A percentile compares a stretch with the other conserved stretches of the same genome.
Evolutionary conservation across 2,888 invertebrate genomes (phyloP).

Genomic region (Lacanobia wlatinum): DNA sequence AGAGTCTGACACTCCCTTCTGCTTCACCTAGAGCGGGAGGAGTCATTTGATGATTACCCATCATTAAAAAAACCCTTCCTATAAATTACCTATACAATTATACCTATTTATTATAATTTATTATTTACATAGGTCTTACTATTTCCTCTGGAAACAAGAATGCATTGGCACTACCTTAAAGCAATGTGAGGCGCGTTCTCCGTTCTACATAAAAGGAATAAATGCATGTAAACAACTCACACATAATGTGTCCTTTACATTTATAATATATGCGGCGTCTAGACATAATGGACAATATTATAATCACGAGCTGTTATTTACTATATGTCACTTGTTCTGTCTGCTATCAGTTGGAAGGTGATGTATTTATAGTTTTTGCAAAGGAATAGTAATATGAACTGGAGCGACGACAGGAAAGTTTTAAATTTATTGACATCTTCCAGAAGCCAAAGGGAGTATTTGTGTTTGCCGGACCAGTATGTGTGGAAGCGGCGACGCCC

Average conservation of each 20-base stretch:
- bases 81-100: too few relatives aligned
- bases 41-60: too few relatives aligned
- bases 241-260: constrained; percentile 16
- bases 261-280: constrained; percentile 45
- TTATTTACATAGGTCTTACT: background rate
- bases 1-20: too few relatives aligned
- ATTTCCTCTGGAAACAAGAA: background rate
- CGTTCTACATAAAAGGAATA: constrained; percentile 21
- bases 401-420: background rate
- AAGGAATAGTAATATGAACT: background rate
- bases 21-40: too few relatives aligned
- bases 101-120: too few relatives aligned
- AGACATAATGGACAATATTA: constrained; percentile 42
- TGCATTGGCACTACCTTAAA: background rate
- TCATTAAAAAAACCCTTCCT: too few relatives aligned
- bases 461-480: too few relatives aligned
- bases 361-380: constrained; percentile 27
- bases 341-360: constrained; percentile 31
- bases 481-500: too few relatives aligned
- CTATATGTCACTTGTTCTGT: constrained; percentile 33
- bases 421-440: too few relatives aligned
- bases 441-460: too few relatives aligned
- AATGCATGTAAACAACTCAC: constrained; percentile 19
- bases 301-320: constrained; percentile 32
- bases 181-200: background rate